Evolutionary conservation across 2,113 vertebrate species (phyloP), one percentile per base, ranked within the genome.

Genomic region (Podiceps cristatus): DNA sequence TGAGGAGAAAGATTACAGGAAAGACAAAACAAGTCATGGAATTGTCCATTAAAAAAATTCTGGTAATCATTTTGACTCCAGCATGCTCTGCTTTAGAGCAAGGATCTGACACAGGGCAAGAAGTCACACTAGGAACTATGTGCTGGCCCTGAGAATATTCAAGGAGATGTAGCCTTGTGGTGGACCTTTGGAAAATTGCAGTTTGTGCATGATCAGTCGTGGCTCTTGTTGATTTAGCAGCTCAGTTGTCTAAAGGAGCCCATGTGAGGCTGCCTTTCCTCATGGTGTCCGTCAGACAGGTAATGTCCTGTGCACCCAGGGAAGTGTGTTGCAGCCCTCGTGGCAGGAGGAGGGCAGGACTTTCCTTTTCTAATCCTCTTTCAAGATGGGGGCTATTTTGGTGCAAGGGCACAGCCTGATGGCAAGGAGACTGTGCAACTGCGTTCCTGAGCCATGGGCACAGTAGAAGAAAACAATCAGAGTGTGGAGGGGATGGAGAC

Each of bases 1-100:
- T 76, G 76, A 83, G 91, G 78, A 96, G 50, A 96, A 86, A 84
- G 35, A 78, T 92, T 87, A 85, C 16, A 72, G 56, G 45, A 96
- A 73, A 75, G 52, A 89, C 52, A 94, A 92, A 94, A 44, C 0
- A 0, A 69, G 45, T 73, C 25, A 87, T 88, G 76, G 66, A 85
- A 93, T 93, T 84, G 37, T 50, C 53, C 76, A 42, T 90, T 83
- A 76, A 85, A 90, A 27, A 85, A 93, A 81, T 68, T 91, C 84
- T 78, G 31, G 25, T 75, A 95, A 62, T 68, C 18, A 18, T 86
- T 93, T 83, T 91, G 67, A 76, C 67, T 93, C 63, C 1, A 8
- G 49, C 49, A 18, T 84, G n/a, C 28, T 76, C 67, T 96, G 45
- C 35, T 90, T 85, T 93, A 85, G 20, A 90, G 68, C 37, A 59